Evolutionary conservation across 2,797 vertebrate genomes (phyloP), one percentile per base, ranked within the genome.

Genomic region (Cyclura pinguis): DNA sequence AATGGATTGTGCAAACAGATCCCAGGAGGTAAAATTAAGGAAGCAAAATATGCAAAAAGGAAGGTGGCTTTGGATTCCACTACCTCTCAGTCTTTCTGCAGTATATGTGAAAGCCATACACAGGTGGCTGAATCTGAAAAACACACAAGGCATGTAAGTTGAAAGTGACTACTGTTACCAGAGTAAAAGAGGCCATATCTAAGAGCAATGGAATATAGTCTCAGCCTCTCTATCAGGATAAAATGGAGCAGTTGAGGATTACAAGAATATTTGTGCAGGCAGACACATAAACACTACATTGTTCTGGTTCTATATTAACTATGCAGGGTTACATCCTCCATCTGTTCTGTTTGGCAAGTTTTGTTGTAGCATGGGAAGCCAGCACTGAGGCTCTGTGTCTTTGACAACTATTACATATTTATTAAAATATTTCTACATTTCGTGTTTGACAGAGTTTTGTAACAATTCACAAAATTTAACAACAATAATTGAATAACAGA

Each of bases 161-260:
- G 52, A 84, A 91, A 84, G 73, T 89, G 67, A 73, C 59, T 81
- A 1, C 38, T 90, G 92, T 91, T 91, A 88, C 88, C 72, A 67
- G 69, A 59, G 6, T 1, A 76, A 55, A 73, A 32, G 27, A 57
- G 38, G 27, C 16, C 6, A 27, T 22, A 69, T 86, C 67, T 84
- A 69, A 69, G 87, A 77, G 35, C 38, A 87, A 38, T 2, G 12
- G 80, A 73, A 24, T 38, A 42, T 4, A 24, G 47, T 80, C 59
- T 73, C 64, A 86, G 2, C 32, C 52, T 86, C 9, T 22, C 22
- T 73, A 24, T 72, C 59, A 64, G 72, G 80, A 29, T 52, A 35
- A 38, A 85, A 10, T 6, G 76, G 91, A 85, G 24, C 62, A 81
- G 76, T 2, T 7, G 4, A 27, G 1, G n/a, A 42, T n/a, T 80